Conservation (phyloP, 64 coral and sea anemone genomes). For the Pocillopora damicornis region DNA sequence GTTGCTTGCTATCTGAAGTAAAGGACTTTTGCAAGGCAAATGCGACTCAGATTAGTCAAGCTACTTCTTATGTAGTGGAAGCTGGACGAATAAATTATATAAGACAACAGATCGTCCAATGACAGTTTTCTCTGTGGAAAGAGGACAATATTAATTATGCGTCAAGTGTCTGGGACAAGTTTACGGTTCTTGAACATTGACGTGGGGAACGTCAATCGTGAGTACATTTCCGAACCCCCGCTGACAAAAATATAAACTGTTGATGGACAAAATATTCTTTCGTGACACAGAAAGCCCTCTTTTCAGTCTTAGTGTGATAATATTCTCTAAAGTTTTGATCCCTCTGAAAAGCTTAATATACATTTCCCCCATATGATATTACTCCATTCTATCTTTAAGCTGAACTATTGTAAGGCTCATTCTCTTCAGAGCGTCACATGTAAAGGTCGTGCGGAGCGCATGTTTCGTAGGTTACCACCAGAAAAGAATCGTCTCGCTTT, state of each 20-base stretch:
- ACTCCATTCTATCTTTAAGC: too few relatives aligned
- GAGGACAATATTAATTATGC: neutral
- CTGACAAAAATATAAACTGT: neutral
- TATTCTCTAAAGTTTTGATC: too few relatives aligned
- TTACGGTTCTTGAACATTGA: neutral
- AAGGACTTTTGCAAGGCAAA: neutral
- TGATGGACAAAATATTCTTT: neutral
- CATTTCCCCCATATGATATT: too few relatives aligned
- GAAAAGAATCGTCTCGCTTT: too few relatives aligned
- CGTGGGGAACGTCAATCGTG: neutral
- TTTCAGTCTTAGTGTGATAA: neutral
- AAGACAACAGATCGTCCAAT: conserved; percentile 1
- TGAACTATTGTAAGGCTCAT: too few relatives aligned
- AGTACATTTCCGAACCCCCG: neutral
- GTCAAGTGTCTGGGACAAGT: neutral
- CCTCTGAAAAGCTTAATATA: too few relatives aligned
- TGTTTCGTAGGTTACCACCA: too few relatives aligned
- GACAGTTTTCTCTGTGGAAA: neutral
- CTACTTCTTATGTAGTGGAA: neutral
- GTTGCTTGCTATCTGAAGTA: too few relatives aligned
- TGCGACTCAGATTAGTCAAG: neutral
- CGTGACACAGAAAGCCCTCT: neutral
- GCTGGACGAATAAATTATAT: neutral
- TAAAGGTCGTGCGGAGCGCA: too few relatives aligned
- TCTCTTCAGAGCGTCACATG: too few relatives aligned